phyloP scores from a whole-genome alignment of 2,113 vertebrate genomes.

The Centropus bengalensis region DNA sequence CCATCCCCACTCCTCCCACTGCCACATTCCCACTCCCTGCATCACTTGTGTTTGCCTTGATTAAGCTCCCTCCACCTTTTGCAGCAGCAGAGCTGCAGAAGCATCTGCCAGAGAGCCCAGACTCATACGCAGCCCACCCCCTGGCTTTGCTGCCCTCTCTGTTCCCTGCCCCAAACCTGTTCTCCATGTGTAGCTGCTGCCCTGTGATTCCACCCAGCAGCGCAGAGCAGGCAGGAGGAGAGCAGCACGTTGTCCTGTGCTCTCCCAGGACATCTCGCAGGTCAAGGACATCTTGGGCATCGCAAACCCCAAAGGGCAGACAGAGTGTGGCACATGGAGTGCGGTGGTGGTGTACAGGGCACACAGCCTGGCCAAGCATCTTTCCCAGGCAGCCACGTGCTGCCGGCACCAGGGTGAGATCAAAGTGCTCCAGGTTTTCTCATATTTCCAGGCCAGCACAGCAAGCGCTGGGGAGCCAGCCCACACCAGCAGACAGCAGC shows the following conservation, averaged over 20 bases:
- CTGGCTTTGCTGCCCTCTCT: not conserved
- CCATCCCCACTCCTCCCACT: not conserved
- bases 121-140: accelerated
- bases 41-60: not conserved
- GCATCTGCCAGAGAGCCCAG: not conserved
- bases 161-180: not conserved
- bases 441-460: not conserved
- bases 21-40: not conserved
- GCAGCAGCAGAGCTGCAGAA: not conserved
- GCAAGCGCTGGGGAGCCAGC: accelerated
- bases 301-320: not conserved
- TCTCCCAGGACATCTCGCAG: not conserved
- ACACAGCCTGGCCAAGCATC: not conserved
- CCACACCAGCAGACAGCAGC: not conserved
- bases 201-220: not conserved
- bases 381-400: not conserved
- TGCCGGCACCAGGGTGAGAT: not conserved
- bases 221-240: not conserved
- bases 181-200: not conserved
- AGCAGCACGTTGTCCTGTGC: not conserved
- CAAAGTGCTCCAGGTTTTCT: not conserved
- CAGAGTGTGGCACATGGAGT: accelerated
- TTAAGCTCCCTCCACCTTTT: not conserved
- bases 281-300: not conserved
- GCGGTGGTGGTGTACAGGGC: accelerated